Percentiles rank a stretch among this genome's conserved stretches.
These are phyloP conservation scores for Sus cebifrons DNA, from an alignment of 2,797 vertebrate genomes.

Conservation along the genomic window DNA sequence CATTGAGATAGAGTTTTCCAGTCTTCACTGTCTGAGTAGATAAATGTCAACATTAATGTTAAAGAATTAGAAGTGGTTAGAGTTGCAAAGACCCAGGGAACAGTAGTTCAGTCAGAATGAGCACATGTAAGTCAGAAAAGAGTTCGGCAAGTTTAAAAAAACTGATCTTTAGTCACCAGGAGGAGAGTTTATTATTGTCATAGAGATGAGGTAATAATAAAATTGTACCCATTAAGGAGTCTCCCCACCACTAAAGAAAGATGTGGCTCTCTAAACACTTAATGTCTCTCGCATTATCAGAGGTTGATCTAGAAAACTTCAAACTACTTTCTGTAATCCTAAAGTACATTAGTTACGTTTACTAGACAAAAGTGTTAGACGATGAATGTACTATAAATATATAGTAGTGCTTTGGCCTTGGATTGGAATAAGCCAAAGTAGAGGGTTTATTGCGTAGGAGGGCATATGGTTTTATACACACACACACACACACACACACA, in stretches of 20 bases:
- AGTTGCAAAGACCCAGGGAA: neutral
- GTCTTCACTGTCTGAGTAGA: slow-evolving; percentile 6
- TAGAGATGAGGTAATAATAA: neutral
- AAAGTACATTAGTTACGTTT: neutral
- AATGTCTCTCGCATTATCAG: neutral
- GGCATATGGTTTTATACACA: too few species aligned
- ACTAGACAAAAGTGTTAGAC: neutral
- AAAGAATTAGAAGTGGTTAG: neutral
- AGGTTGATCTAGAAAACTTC: neutral
- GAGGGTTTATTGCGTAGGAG: neutral
- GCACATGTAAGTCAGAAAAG: neutral
- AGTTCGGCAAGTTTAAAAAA: neutral
- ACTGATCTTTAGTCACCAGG: neutral
- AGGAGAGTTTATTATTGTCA: neutral
- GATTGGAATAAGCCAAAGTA: neutral
- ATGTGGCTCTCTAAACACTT: neutral
- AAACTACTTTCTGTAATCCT: neutral
- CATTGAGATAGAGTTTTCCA: neutral
- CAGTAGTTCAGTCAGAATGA: neutral
- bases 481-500: too few species aligned
- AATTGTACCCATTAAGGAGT: neutral
- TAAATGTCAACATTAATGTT: neutral
- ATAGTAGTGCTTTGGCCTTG: neutral
- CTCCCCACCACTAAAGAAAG: neutral
- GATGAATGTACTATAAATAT: neutral